These are phyloP conservation scores for Empidonax alnorum DNA, from an alignment of 2,113 vertebrate species.

Conservation along the genomic window DNA sequence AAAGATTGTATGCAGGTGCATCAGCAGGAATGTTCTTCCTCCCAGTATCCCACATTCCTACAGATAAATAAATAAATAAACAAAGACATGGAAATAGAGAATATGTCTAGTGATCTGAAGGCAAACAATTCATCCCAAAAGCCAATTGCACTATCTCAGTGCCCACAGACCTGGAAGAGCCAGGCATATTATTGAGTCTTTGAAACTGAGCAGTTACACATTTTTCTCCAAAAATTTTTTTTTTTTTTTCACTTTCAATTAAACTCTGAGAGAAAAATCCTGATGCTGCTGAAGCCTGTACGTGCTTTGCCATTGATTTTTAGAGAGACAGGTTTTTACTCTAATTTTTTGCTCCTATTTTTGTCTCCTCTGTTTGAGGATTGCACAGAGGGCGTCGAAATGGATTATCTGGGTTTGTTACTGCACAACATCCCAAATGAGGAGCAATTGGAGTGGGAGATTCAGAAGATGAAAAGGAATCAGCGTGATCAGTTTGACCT, in stretches of 20 bases:
- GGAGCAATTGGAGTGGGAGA: not conserved
- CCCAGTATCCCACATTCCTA: not conserved
- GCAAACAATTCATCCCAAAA: not conserved
- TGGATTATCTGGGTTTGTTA: constrained; percentile 6
- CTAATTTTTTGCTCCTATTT: not conserved
- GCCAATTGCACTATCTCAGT: not conserved
- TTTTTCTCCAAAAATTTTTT: not conserved
- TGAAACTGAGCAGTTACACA: not conserved
- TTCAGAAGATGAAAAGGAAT: not conserved
- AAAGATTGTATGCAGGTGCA: not conserved
- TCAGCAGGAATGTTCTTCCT: not conserved
- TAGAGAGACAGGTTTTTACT: not conserved
- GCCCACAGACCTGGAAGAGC: not conserved
- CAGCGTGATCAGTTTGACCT: constrained; percentile 29
- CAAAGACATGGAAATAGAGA: not conserved
- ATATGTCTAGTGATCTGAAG: not conserved
- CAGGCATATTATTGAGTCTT: not conserved
- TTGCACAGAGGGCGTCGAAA: not conserved
- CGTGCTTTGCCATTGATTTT: constrained; percentile 9
- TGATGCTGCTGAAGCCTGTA: not conserved
- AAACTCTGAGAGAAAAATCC: not conserved
- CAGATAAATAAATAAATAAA: not conserved
- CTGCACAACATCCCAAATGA: not conserved
- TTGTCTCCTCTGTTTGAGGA: not conserved
- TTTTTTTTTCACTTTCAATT: constrained; percentile 2